These are phyloP conservation scores for Orchestia grillus DNA, from an alignment of 1,140 invertebrate species.

Conservation along the genomic window DNA sequence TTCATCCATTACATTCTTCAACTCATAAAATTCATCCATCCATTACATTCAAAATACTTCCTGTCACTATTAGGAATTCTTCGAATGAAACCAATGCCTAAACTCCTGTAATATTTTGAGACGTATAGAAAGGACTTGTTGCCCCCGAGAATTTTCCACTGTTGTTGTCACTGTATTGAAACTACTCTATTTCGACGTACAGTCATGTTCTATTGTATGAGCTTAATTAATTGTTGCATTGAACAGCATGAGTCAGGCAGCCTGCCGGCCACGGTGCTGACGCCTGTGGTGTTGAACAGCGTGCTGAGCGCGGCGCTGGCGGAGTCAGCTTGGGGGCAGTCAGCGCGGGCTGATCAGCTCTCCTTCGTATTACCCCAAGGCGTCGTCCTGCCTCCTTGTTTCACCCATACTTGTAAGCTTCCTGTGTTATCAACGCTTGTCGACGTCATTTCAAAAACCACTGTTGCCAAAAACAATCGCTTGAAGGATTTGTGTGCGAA, in stretches of 20 bases:
- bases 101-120: too few relatives aligned
- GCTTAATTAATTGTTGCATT: background rate
- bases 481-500: background rate
- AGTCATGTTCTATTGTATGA: background rate
- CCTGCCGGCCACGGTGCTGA: slow-evolving; percentile 13
- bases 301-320: background rate
- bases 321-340: background rate
- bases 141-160: background rate
- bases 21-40: too few relatives aligned
- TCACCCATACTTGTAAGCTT: slow-evolving; percentile 2
- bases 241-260: slow-evolving; percentile 40
- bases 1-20: too few relatives aligned
- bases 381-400: background rate
- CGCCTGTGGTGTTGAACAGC: slow-evolving; percentile 33
- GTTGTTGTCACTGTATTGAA: background rate
- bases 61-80: too few relatives aligned
- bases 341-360: slow-evolving; percentile 21
- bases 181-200: background rate
- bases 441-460: too few relatives aligned
- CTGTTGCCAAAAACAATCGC: background rate
- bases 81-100: too few relatives aligned
- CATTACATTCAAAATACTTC: too few relatives aligned
- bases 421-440: background rate
- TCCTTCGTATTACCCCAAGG: slow-evolving; percentile 11
- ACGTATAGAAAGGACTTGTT: too few relatives aligned